Evolutionary conservation across 2,888 invertebrate genomes (phyloP).

Genomic region (Chrysolina oricalcia): DNA sequence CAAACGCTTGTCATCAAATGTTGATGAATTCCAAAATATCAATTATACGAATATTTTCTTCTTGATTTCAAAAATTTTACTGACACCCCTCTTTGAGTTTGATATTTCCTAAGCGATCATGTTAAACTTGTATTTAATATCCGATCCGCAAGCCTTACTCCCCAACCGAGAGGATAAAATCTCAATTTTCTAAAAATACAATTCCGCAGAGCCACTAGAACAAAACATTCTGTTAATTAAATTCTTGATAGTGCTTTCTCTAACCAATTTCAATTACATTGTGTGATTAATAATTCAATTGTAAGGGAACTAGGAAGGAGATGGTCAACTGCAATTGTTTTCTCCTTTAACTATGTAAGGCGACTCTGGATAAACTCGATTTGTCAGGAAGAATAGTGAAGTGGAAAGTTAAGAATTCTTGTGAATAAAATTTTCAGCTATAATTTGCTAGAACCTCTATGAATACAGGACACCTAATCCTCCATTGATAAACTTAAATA

Average conservation of each 20-base stretch:
- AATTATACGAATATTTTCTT: too few species aligned
- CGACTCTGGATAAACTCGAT: background rate
- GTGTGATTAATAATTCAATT: slow-evolving; percentile 13
- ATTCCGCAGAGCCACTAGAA: background rate
- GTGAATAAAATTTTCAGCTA: too few species aligned
- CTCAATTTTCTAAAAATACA: slow-evolving; percentile 17
- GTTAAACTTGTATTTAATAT: background rate
- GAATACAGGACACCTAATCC: too few species aligned
- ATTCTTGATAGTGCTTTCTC: slow-evolving; percentile 7
- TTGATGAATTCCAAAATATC: too few species aligned
- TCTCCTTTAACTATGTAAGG: background rate
- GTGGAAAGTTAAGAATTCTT: too few species aligned
- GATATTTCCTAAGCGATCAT: too few species aligned
- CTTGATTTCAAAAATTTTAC: too few species aligned
- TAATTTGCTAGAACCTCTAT: too few species aligned
- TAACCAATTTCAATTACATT: slow-evolving; percentile 7
- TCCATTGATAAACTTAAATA: too few species aligned
- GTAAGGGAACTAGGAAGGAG: background rate
- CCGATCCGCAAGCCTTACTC: background rate
- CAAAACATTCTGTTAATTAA: slow-evolving; percentile 7
- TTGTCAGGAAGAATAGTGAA: background rate
- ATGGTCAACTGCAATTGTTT: background rate
- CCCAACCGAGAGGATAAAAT: background rate
- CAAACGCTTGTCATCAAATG: too few species aligned
- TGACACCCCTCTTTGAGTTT: too few species aligned